These are phyloP conservation scores for Semicossyphus pulcher DNA, from an alignment of 2,113 vertebrate genomes.

Conservation along the genomic window DNA sequence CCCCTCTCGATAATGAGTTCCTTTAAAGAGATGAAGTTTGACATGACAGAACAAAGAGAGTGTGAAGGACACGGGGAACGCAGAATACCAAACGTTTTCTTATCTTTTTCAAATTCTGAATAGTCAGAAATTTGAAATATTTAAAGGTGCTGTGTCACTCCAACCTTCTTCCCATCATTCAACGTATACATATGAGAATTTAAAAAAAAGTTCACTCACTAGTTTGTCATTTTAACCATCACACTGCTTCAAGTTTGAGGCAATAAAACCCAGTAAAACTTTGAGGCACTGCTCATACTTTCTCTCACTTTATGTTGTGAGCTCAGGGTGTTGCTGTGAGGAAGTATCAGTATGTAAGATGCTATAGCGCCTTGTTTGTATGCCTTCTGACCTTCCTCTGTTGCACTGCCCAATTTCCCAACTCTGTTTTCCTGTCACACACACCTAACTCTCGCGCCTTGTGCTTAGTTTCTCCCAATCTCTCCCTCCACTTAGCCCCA, in stretches of 20 bases:
- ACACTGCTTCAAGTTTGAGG: not conserved
- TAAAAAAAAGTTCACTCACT: not conserved
- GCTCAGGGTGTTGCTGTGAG: constrained; percentile 15
- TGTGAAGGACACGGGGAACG: constrained; percentile 56
- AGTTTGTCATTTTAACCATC: not conserved
- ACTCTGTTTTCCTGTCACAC: constrained; percentile 70
- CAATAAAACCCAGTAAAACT: not conserved
- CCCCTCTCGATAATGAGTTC: constrained; percentile 71
- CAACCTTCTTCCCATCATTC: no score
- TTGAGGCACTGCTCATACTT: not conserved
- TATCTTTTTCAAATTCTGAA: constrained; percentile 36
- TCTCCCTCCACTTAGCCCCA: constrained; percentile 38
- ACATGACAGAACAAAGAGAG: constrained; percentile 69
- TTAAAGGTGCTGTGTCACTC: not conserved
- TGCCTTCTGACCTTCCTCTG: constrained; percentile 43
- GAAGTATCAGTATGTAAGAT: constrained; percentile 48
- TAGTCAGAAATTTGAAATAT: constrained; percentile 13
- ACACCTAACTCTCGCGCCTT: constrained; percentile 46
- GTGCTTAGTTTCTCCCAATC: constrained; percentile 18
- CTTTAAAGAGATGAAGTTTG: constrained; percentile 70
- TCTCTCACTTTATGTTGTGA: constrained; percentile 17
- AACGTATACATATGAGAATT: no score
- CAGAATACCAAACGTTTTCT: constrained; percentile 56
- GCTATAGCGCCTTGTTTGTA: constrained; percentile 52
- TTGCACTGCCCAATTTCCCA: constrained; percentile 51